A percentile compares a stretch with the other conserved stretches of the same genome.
phyloP scores from a whole-genome alignment of 2,113 vertebrate species.

The Camelus bactrianus region DNA sequence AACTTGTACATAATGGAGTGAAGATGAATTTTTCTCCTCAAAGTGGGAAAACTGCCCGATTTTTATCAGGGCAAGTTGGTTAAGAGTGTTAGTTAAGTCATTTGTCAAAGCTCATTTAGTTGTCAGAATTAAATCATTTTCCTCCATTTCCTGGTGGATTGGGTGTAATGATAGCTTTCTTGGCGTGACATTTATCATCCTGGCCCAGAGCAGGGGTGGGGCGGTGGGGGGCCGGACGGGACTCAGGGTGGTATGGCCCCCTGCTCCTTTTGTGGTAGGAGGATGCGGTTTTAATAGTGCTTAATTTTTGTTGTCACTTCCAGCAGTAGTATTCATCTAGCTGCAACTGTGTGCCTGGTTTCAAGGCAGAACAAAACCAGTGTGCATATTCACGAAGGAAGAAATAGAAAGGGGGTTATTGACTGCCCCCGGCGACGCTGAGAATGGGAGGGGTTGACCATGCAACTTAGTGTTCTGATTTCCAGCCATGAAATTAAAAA shows the following conservation, averaged over 20 bases:
- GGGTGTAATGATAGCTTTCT: conserved; percentile 62
- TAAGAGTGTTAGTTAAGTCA: conserved; percentile 70
- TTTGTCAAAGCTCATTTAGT: conserved; percentile 79
- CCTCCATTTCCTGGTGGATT: conserved; percentile 53
- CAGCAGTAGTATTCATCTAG: background rate
- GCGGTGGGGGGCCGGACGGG: background rate
- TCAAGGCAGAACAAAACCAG: background rate
- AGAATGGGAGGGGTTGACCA: background rate
- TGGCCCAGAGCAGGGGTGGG: background rate
- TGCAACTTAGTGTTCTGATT: background rate
- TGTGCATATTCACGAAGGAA: background rate
- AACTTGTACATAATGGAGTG: background rate
- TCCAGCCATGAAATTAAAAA: background rate
- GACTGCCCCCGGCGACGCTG: background rate
- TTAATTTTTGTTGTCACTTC: background rate
- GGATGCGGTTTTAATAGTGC: background rate
- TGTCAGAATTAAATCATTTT: conserved; percentile 78
- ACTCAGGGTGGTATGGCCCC: background rate
- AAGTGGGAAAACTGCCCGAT: conserved; percentile 50
- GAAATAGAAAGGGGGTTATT: too few relatives aligned
- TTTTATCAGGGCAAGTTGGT: conserved; percentile 69
- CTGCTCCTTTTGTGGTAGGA: background rate
- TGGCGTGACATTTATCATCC: conserved; percentile 59
- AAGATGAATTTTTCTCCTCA: conserved; percentile 70
- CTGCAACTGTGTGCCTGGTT: background rate